These are phyloP conservation scores for Notolabrus celidotus DNA, from an alignment of 2,797 vertebrate species.

Conservation along the genomic window DNA sequence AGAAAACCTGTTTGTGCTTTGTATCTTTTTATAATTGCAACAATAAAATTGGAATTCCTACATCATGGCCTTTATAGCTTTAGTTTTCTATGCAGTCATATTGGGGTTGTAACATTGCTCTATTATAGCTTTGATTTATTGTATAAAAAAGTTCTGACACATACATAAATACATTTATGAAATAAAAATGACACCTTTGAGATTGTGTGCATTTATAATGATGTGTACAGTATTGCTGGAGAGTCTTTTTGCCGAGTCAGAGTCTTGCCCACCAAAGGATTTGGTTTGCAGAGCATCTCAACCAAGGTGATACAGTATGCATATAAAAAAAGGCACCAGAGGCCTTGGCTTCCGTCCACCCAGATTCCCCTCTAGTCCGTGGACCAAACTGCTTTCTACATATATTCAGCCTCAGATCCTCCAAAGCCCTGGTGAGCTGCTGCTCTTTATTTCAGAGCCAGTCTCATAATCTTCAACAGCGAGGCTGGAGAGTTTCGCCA, in stretches of 20 bases:
- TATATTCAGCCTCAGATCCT: conserved; percentile 70
- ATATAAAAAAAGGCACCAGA: conserved; percentile 41
- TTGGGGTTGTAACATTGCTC: too few species aligned
- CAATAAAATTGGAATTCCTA: too few species aligned
- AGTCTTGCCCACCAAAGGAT: conserved; percentile 28
- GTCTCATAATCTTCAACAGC: conserved; percentile 65
- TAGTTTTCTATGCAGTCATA: too few species aligned
- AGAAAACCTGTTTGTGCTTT: too few species aligned
- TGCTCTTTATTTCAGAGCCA: conserved; percentile 67
- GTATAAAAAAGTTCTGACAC: too few species aligned
- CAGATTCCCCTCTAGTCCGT: conserved; percentile 54
- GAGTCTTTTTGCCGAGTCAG: conserved; percentile 18
- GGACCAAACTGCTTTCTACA: conserved; percentile 65
- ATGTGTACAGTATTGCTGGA: neutral
- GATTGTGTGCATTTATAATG: too few species aligned
- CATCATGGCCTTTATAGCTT: too few species aligned
- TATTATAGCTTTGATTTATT: too few species aligned
- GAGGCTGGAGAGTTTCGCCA: conserved; percentile 58
- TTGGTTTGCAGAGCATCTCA: conserved; percentile 33
- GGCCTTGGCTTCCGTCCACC: conserved; percentile 54
- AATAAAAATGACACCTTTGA: neutral
- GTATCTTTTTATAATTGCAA: too few species aligned
- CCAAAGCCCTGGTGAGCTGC: conserved; percentile 68
- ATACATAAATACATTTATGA: too few species aligned
- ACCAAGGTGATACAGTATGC: conserved; percentile 31